Conservation (phyloP, 2,888 invertebrate genomes). For the Parthenolecanium corni region DNA sequence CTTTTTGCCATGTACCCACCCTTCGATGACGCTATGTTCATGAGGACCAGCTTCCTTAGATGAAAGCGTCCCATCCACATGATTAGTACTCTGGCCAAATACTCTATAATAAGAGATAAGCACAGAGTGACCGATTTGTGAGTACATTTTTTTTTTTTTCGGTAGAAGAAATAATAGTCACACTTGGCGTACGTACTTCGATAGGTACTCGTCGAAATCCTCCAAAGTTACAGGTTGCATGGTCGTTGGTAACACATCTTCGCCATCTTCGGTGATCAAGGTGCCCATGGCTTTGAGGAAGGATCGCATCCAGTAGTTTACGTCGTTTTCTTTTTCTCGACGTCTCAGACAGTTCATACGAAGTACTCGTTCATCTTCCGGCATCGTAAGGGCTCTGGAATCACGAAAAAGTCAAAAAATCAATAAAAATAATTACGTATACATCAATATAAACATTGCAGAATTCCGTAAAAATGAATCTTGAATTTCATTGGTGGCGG, state of each 20-base stretch:
- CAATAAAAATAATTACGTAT: too few species aligned
- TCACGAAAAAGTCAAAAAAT: background rate
- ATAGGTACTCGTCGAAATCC: constrained; percentile 78
- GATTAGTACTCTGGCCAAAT: background rate
- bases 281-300: constrained; percentile 81
- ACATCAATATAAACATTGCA: too few species aligned
- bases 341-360: constrained; percentile 75
- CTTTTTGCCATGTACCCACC: too few species aligned
- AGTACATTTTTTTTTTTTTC: too few species aligned
- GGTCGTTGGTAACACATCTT: constrained; percentile 68
- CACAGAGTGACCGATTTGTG: background rate
- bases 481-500: too few species aligned
- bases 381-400: constrained; percentile 70
- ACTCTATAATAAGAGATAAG: background rate
- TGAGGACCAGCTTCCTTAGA: too few species aligned
- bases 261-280: constrained; percentile 56
- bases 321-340: constrained; percentile 70
- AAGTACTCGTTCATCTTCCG: constrained; percentile 72
- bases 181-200: constrained; percentile 51
- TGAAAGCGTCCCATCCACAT: background rate
- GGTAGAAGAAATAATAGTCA: too few species aligned
- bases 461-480: too few species aligned
- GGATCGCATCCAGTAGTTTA: constrained; percentile 77
- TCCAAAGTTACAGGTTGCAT: constrained; percentile 85
- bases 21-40: too few species aligned